phyloP scores from a whole-genome alignment of 2,888 invertebrate species.

The Lumbricus terrestris region DNA sequence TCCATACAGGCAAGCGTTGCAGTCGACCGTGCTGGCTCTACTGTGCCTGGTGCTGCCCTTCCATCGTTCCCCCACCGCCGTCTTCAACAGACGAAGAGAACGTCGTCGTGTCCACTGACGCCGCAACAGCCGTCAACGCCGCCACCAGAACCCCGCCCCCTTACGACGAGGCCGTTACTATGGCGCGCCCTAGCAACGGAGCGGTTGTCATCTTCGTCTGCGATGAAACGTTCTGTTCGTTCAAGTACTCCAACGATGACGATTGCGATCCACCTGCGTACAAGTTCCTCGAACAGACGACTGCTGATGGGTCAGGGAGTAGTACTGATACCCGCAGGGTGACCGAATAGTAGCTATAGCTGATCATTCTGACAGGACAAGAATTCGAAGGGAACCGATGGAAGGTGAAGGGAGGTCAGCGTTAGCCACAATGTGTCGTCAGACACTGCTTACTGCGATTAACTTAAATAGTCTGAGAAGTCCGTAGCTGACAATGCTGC shows the following conservation, averaged over 20 bases:
- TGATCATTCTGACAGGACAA: too few species aligned
- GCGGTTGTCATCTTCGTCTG: not conserved
- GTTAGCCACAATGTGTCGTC: not conserved
- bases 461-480: too few species aligned
- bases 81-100: not conserved
- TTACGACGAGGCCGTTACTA: not conserved
- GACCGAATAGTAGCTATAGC: too few species aligned
- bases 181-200: not conserved
- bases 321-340: too few species aligned
- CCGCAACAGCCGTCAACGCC: not conserved
- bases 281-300: not conserved
- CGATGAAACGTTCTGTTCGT: not conserved
- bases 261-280: not conserved
- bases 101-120: not conserved
- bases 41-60: not conserved
- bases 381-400: too few species aligned
- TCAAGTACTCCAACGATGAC: not conserved
- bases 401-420: too few species aligned
- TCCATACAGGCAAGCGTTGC: not conserved
- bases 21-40: not conserved
- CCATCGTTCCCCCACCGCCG: not conserved
- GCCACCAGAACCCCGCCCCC: not conserved
- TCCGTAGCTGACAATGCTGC: too few species aligned
- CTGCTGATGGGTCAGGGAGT: too few species aligned
- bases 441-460: not conserved